Evolutionary conservation across 2,888 invertebrate genomes (phyloP).

Genomic region (Craniophora ligustri): DNA sequence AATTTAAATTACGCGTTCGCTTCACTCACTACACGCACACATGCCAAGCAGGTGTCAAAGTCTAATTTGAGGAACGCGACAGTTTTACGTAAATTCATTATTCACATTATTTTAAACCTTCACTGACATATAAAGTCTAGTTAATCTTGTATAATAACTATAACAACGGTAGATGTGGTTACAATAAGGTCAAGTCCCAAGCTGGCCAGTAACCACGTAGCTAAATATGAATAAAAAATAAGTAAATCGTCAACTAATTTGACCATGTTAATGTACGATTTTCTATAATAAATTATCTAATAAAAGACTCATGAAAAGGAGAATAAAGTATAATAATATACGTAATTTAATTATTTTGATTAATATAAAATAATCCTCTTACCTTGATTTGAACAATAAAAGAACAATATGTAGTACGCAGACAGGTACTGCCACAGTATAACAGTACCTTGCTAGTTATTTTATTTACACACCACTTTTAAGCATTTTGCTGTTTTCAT

Average conservation of each 20-base stretch:
- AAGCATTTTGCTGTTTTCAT: constrained; percentile 35
- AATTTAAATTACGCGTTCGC: constrained; percentile 61
- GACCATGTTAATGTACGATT: background rate
- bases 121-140: too few relatives aligned
- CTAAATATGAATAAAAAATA: background rate
- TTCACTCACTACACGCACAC: constrained; percentile 69
- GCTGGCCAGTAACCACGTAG: constrained; percentile 57
- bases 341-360: background rate
- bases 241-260: constrained; percentile 1
- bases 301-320: background rate
- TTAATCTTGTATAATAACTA: too few relatives aligned
- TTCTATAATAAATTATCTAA: too few relatives aligned
- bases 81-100: constrained; percentile 59
- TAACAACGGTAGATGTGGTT: too few relatives aligned
- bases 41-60: constrained; percentile 79
- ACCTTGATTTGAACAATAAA: constrained; percentile 38
- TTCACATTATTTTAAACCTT: constrained; percentile 1
- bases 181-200: constrained; percentile 55
- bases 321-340: background rate
- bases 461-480: constrained; percentile 56
- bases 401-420: constrained; percentile 41
- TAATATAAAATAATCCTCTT: constrained; percentile 23
- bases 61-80: constrained; percentile 73
- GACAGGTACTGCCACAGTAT: constrained; percentile 56
- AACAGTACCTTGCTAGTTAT: constrained; percentile 63